Evolutionary conservation across 2,113 vertebrate species (phyloP).

Genomic region (Gavialis gangeticus): DNA sequence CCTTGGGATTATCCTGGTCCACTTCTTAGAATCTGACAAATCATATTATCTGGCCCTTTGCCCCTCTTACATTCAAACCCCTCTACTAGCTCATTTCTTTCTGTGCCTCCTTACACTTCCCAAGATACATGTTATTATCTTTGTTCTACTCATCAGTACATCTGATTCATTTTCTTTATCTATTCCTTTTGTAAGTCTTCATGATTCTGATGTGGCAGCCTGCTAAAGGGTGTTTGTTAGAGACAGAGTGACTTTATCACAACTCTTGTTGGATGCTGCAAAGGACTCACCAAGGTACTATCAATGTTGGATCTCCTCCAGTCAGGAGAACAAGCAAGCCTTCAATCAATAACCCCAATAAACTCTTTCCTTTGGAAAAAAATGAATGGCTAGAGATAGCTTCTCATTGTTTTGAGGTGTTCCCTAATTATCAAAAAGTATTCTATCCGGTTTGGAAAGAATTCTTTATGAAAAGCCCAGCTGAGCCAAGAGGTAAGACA

Average conservation of each 20-base stretch:
- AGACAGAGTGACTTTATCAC: not conserved
- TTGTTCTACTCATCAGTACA: not conserved
- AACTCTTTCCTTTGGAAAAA: slow-evolving; percentile 52
- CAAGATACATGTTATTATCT: not conserved
- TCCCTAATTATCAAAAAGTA: slow-evolving; percentile 71
- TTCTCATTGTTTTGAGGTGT: slow-evolving; percentile 50
- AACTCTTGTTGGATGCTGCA: slow-evolving; percentile 57
- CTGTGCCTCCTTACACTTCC: not conserved
- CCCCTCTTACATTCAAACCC: not conserved
- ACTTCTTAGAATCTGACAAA: not conserved
- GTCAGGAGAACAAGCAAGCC: slow-evolving; percentile 39
- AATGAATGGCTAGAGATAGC: slow-evolving; percentile 59
- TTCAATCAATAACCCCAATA: slow-evolving; percentile 69
- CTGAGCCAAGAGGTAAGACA: slow-evolving; percentile 62
- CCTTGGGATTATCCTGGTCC: not conserved
- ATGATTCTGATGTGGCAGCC: not conserved
- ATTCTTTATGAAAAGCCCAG: slow-evolving; percentile 64
- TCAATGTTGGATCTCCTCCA: slow-evolving; percentile 59
- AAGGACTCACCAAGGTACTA: slow-evolving; percentile 56
- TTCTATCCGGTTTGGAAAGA: slow-evolving; percentile 61
- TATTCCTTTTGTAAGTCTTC: not conserved
- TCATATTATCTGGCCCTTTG: not conserved
- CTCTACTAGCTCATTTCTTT: not conserved
- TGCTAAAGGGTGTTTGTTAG: not conserved
- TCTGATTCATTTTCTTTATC: not conserved